Evolutionary conservation across 2,888 invertebrate species (phyloP).

Genomic region (Pyrocoelia pectoralis): DNA sequence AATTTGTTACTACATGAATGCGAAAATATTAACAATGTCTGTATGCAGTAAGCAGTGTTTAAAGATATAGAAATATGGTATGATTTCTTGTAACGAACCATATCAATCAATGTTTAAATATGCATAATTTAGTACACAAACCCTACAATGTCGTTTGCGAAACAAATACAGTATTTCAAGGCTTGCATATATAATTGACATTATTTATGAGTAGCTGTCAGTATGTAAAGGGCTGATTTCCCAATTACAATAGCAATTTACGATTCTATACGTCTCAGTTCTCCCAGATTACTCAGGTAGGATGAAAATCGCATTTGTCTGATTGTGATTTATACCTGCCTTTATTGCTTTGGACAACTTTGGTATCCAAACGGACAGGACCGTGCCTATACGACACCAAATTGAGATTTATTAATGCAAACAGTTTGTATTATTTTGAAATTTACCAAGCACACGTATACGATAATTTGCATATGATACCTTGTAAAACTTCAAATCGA

Average conservation of each 20-base stretch:
- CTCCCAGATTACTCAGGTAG: constrained; percentile 46
- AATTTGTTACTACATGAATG: no score
- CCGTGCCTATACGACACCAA: constrained; percentile 14
- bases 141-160: constrained; percentile 19
- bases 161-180: constrained; percentile 24
- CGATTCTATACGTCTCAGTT: constrained; percentile 48
- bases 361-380: constrained; percentile 17
- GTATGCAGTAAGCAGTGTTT: no score
- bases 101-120: constrained; percentile 22
- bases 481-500: no score
- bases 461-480: no score
- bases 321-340: constrained; percentile 45
- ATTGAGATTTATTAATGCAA: constrained; percentile 12
- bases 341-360: constrained; percentile 27
- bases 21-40: no score
- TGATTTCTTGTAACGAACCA: constrained; percentile 19
- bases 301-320: constrained; percentile 51
- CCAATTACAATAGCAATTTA: constrained; percentile 52
- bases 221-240: constrained; percentile 48
- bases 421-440: constrained; percentile 6
- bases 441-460: not conserved
- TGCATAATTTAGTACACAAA: constrained; percentile 3
- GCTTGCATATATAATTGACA: constrained; percentile 42
- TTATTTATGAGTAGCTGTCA: constrained; percentile 51
- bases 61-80: not conserved